These are phyloP conservation scores for Chymomyza costata DNA, from an alignment of 1,140 invertebrate genomes.

Conservation along the genomic window DNA sequence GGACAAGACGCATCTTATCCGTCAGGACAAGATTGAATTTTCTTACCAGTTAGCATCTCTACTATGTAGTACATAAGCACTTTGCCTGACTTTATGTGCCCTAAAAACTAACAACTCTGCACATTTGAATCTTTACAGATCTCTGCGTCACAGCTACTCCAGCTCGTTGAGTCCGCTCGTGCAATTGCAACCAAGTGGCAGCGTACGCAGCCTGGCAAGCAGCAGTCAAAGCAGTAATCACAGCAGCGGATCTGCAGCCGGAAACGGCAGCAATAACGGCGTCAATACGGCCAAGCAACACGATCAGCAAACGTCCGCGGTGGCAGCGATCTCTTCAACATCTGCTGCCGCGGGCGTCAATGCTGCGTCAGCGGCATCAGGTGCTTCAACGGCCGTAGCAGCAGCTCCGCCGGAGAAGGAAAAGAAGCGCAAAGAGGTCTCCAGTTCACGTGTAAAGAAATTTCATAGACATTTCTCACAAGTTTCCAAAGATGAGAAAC, in stretches of 20 bases:
- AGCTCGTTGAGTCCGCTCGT: conserved; percentile 16
- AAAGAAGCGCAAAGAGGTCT: conserved; percentile 78
- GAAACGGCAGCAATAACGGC: conserved; percentile 12
- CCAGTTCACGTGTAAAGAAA: conserved; percentile 84
- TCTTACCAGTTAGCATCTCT: too few relatives aligned
- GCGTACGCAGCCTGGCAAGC: conserved; percentile 30
- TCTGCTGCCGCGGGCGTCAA: conserved; percentile 17
- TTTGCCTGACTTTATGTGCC: too few relatives aligned
- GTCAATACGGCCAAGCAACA: conserved; percentile 42
- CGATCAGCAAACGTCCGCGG: conserved; percentile 34
- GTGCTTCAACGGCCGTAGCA: conserved; percentile 15
- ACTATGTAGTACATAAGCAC: too few relatives aligned
- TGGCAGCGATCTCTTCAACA: conserved; percentile 25
- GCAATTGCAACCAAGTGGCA: conserved; percentile 27
- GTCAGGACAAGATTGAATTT: too few relatives aligned
- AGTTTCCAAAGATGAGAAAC: conserved; percentile 84
- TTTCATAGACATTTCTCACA: conserved; percentile 85
- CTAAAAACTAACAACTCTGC: too few relatives aligned
- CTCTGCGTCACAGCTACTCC: conserved; percentile 33
- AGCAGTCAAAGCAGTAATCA: conserved; percentile 18
- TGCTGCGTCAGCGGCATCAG: conserved; percentile 9
- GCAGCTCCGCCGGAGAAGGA: conserved; percentile 56
- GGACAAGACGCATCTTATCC: too few relatives aligned
- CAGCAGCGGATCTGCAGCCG: conserved; percentile 9
- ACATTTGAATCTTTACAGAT: conserved; percentile 21